Conservation (phyloP, 1,140 invertebrate genomes). For the Maconellicoccus hirsutus region DNA sequence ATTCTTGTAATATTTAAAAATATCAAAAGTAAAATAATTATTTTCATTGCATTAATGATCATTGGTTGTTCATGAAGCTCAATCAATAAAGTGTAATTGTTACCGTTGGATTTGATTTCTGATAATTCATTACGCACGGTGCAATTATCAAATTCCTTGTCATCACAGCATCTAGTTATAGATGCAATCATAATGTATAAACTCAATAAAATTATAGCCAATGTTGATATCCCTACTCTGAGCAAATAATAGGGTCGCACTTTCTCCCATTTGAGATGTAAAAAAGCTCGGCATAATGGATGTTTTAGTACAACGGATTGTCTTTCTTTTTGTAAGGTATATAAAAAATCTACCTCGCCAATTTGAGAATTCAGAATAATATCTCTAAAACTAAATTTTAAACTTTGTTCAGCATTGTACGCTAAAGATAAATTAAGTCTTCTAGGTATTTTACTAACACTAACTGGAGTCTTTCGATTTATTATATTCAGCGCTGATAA, state of each 20-base stretch:
- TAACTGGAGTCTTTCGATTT: slow-evolving; percentile 66
- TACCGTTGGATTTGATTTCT: background rate
- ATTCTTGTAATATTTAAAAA: slow-evolving; percentile 44
- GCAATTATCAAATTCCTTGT: slow-evolving; percentile 38
- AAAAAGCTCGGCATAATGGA: slow-evolving; percentile 68
- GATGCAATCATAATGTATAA: slow-evolving; percentile 61
- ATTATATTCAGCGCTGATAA: slow-evolving; percentile 70
- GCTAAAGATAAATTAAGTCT: slow-evolving; percentile 62
- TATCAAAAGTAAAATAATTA: background rate
- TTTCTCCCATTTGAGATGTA: slow-evolving; percentile 77
- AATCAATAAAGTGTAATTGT: background rate
- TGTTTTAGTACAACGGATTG: slow-evolving; percentile 70
- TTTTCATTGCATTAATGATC: background rate
- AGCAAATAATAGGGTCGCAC: slow-evolving; percentile 76
- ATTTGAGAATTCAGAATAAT: slow-evolving; percentile 62
- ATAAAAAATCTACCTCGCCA: slow-evolving; percentile 64
- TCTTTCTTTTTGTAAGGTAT: slow-evolving; percentile 69
- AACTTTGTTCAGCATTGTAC: slow-evolving; percentile 61
- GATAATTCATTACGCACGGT: background rate
- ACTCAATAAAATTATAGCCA: slow-evolving; percentile 64
- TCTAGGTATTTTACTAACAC: slow-evolving; percentile 58
- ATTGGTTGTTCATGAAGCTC: background rate
- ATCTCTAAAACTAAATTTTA: slow-evolving; percentile 64
- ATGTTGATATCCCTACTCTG: slow-evolving; percentile 60
- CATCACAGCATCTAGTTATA: slow-evolving; percentile 60